Base-by-base conservation (phyloP, 2,888 invertebrate genomes). In the Mythimna pallens region DNA sequence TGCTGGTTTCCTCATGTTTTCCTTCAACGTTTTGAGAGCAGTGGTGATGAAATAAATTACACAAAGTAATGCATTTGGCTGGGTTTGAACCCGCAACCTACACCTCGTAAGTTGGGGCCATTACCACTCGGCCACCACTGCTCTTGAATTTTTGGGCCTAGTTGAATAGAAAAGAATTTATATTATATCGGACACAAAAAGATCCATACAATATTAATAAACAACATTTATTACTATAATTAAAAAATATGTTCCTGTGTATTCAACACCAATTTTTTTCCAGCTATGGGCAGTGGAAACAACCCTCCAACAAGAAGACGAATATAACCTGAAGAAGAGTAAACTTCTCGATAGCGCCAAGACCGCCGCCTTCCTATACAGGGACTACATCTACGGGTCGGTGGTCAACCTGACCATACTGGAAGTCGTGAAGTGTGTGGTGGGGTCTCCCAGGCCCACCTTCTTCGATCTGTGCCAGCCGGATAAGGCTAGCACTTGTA, bases 391-490 rank as follows among this genome's bases (percentile, higher is more conserved):
- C 9, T 96, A 97, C 74, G 98, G 98, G 0, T 92, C 97, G 0
- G 92, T 97, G 47, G 96, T 97, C 76, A 97, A 97, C 69, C 91
- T 97, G 52, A 94, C 97, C 57, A 91, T 98, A 14, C 95, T 97
- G 25, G 97, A 97, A 89, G 94, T 97, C 36, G 95, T 97, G 54
- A 98, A 98, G 91, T 96, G 97, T 22, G 92, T 98, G 22, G 96
- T 98, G 6, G 98, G 98, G 0, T 98, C 98, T 65, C 97, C 98
- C 0, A 96, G 98, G 75, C 98, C 98, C 0, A 98, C 98, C 81
- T 98, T 98, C 93, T 96, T 98, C 73, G 97, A 97, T 85, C 97
- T 98, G 1, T 98, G 98, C 90, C 92, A 95, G 81, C 98, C 98
- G 6, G 97, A 97, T 81, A 97, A 92, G 57, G 97, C 97, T 63